A percentile compares a stretch with the other conserved stretches of the same genome.
These are phyloP conservation scores for Formica selysi DNA, from an alignment of 1,140 invertebrate species.

Conservation along the genomic window DNA sequence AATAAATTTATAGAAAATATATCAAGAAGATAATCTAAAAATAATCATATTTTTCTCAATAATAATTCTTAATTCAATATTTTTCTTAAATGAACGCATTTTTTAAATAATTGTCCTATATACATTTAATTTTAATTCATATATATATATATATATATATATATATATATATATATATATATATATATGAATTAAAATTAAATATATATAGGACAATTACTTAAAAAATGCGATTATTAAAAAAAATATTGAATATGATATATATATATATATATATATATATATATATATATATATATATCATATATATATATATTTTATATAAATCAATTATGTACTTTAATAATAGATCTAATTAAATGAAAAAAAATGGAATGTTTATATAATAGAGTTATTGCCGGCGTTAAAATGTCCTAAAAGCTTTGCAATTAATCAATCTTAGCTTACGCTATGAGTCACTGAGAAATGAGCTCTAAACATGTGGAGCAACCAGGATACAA, in stretches of 20 bases:
- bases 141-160: no score
- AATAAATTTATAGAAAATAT: not conserved
- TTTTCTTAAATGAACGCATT: no score
- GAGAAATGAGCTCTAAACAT: constrained; percentile 14
- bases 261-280: no score
- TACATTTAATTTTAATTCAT: not conserved
- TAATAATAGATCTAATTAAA: not conserved
- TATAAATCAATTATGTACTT: not conserved
- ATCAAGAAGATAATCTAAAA: not conserved
- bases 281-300: no score
- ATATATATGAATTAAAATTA: no score
- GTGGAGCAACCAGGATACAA: constrained; percentile 68
- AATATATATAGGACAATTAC: no score
- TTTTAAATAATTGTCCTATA: not conserved
- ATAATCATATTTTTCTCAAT: not conserved
- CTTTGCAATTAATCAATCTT: constrained; percentile 32
- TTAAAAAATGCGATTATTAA: no score
- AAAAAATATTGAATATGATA: no score
- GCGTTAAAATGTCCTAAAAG: constrained; percentile 22
- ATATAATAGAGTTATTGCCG: not conserved
- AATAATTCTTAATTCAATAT: not conserved
- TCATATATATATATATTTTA: no score
- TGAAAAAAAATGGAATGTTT: not conserved
- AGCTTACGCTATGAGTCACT: constrained; percentile 10
- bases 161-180: no score